A percentile compares a stretch with the other conserved stretches of the same genome.
Evolutionary conservation across 1,140 invertebrate species (phyloP).

Genomic region (Nymphalis io): DNA sequence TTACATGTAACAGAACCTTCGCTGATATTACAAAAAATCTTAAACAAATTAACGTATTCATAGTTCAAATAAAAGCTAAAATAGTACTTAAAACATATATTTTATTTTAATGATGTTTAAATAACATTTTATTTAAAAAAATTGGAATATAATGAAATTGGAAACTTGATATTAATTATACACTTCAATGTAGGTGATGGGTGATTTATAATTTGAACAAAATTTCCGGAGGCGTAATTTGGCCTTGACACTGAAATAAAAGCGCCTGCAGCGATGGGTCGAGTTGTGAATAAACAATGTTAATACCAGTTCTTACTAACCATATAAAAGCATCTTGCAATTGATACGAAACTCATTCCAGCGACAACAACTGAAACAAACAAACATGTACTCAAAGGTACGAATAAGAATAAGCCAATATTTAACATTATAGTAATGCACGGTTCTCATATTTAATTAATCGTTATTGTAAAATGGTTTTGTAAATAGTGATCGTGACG

Average conservation of each 20-base stretch:
- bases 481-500: too few species aligned
- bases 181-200: not conserved
- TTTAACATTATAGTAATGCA: not conserved
- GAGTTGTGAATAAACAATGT: constrained; percentile 28
- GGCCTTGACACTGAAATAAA: constrained; percentile 39
- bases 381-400: constrained; percentile 43
- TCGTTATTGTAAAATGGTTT: too few species aligned
- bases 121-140: too few species aligned
- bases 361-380: constrained; percentile 29
- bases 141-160: not conserved
- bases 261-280: constrained; percentile 32
- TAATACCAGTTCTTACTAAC: constrained; percentile 31
- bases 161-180: not conserved
- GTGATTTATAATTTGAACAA: not conserved
- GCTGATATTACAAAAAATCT: too few species aligned
- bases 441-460: not conserved
- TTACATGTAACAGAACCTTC: constrained; percentile 5
- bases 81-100: too few species aligned
- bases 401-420: not conserved
- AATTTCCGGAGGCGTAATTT: not conserved
- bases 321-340: constrained; percentile 41
- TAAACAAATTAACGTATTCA: too few species aligned
- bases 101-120: too few species aligned
- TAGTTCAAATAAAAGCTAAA: too few species aligned
- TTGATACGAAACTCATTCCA: constrained; percentile 37